phyloP scores from a whole-genome alignment of 1,140 invertebrate species.

The Drosophila aff. region DNA sequence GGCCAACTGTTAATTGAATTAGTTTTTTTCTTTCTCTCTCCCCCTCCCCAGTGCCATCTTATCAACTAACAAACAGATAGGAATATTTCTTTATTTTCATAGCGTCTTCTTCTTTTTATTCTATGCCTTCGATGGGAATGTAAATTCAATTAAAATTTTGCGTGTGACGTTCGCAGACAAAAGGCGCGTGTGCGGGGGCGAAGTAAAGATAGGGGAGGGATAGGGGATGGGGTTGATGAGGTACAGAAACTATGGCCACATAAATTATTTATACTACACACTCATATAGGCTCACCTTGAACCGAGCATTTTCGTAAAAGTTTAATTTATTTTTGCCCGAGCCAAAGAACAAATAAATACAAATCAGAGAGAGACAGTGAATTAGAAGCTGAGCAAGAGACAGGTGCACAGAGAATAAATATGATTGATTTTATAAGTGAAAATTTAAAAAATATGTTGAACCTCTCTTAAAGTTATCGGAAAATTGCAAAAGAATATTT shows the following conservation, averaged over 20 bases:
- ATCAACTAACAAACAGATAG: conserved; percentile 61
- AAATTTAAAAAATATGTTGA: too few species aligned
- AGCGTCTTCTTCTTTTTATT: not conserved
- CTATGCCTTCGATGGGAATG: conserved; percentile 49
- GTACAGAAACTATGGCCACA: conserved; percentile 39
- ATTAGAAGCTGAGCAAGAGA: conserved; percentile 14
- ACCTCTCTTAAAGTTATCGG: too few species aligned
- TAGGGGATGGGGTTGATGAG: not conserved
- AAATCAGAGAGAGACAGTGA: conserved; percentile 17
- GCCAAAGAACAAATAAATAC: conserved; percentile 63
- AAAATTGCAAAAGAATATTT: too few species aligned
- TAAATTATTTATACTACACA: conserved; percentile 62
- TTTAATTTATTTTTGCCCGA: conserved; percentile 56
- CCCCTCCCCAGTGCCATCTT: conserved; percentile 28
- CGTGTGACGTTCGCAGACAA: conserved; percentile 62
- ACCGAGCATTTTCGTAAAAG: conserved; percentile 66
- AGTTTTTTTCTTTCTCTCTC: conserved; percentile 41
- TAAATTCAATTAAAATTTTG: conserved; percentile 81
- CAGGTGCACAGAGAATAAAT: conserved; percentile 8
- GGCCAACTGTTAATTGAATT: conserved; percentile 74
- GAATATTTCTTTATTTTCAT: conserved; percentile 42
- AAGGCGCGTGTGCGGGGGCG: conserved; percentile 39
- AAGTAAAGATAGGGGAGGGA: too few species aligned
- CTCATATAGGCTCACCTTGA: conserved; percentile 64
- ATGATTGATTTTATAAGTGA: too few species aligned